Base-by-base conservation (phyloP, 2,113 vertebrate species). In the Ptilorrhoa leucosticta region DNA sequence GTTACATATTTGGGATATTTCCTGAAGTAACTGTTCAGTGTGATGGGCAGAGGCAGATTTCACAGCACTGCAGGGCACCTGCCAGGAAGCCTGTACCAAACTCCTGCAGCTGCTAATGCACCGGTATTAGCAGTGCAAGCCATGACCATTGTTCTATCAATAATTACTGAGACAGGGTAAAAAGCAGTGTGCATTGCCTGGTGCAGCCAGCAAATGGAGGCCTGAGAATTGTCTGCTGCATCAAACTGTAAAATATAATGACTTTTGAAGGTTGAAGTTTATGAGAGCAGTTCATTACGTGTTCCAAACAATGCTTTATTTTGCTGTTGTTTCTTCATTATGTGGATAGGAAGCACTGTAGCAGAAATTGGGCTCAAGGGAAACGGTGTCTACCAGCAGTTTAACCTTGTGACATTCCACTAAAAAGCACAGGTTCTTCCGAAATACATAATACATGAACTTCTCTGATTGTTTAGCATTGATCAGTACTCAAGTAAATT, bases 401-500 rank as follows among this genome's bases (percentile, higher is more conserved):
- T 99, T 99, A 99, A 99, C 98, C 98, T 98, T 98, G 97, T 98
- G 98, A 98, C 98, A 98, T 98, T 97, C 97, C 97, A 98, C 98
- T 98, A 98, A 98, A 99, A 99, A 99, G 98, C 98, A 98, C 96
- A 96, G 96, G 92, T 99, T 98, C 97, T 98, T 98, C 98, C 97
- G 97, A 98, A 98, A 99, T 99, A 97, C 98, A 99, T 99, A 99
- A 99, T 99, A 98, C 98, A 99, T 99, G 98, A 99, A 98, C 98
- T 96, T 94, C 97, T 97, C 97, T 98, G 98, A 98, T 99, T 99
- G 98, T 98, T 98, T 97, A 98, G 97, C 98, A 99, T 99, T 99
- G 98, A 99, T 99, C 98, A 99, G 98, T 98, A 98, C 98, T 99
- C 98, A 98, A 99, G 99, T 98, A 99, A 99, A 99, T 98, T 98